These are phyloP conservation scores for Abrostola tripartita DNA, from an alignment of 2,888 invertebrate species.

Conservation along the genomic window DNA sequence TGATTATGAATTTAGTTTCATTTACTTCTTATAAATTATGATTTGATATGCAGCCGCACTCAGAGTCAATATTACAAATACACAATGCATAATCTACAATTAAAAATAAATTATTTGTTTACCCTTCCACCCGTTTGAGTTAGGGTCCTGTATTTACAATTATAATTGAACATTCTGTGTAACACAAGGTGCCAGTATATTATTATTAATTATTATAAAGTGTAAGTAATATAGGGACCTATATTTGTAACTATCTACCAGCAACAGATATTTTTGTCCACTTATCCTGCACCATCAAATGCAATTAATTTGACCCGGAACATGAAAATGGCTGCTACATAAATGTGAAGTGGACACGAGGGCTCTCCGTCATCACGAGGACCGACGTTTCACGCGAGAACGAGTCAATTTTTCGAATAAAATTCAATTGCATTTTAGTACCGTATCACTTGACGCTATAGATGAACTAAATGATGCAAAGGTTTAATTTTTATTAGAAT, in stretches of 20 bases:
- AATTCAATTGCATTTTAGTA: slow-evolving; percentile 29
- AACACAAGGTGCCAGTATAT: no score
- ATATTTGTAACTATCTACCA: background rate
- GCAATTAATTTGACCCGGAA: slow-evolving; percentile 51
- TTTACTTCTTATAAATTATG: no score
- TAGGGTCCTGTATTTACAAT: no score
- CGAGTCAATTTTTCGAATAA: slow-evolving; percentile 43
- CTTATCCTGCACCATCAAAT: slow-evolving; percentile 26
- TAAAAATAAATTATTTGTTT: no score
- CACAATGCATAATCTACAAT: no score
- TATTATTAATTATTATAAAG: background rate
- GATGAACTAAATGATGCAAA: background rate
- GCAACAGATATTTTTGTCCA: background rate
- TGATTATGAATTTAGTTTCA: no score
- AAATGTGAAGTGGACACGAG: slow-evolving; percentile 57
- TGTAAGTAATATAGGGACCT: background rate
- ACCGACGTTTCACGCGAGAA: slow-evolving; percentile 38
- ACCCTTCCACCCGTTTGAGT: no score
- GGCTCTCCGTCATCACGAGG: slow-evolving; percentile 64
- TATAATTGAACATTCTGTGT: no score
- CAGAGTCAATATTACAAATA: no score
- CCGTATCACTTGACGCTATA: slow-evolving; percentile 10
- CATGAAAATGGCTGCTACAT: slow-evolving; percentile 49
- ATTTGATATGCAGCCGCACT: no score
- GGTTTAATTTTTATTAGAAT: background rate